A percentile compares a stretch with the other conserved stretches of the same genome.
Evolutionary conservation across 2,113 vertebrate genomes (phyloP).

Genomic region (Ctenodactylus gundi): DNA sequence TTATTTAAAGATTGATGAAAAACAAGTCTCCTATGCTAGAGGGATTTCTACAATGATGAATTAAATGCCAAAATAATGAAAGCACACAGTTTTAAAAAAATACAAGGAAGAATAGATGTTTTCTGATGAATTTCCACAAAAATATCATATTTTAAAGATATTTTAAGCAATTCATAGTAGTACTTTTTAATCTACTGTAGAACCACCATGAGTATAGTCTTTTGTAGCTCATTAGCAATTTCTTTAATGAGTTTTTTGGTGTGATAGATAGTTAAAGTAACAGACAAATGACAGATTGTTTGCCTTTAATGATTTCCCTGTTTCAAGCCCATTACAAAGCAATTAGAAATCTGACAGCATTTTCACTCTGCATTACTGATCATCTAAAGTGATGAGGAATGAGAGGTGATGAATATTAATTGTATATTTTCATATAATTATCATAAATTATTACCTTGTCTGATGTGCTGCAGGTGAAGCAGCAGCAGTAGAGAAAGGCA

Average conservation of each 20-base stretch:
- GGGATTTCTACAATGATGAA: slow-evolving; percentile 79
- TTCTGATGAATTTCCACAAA: slow-evolving; percentile 81
- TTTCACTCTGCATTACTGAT: slow-evolving; percentile 92
- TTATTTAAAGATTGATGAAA: slow-evolving; percentile 71
- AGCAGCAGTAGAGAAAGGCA: slow-evolving; percentile 82
- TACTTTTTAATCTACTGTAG: slow-evolving; percentile 84
- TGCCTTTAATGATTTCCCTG: slow-evolving; percentile 91
- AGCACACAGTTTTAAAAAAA: slow-evolving; percentile 81
- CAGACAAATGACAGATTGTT: slow-evolving; percentile 96
- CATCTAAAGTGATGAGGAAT: slow-evolving; percentile 91
- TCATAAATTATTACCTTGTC: slow-evolving; percentile 92
- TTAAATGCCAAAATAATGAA: slow-evolving; percentile 84
- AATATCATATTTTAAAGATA: slow-evolving; percentile 84
- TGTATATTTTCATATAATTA: slow-evolving; percentile 93
- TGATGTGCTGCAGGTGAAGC: slow-evolving; percentile 85
- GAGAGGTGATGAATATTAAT: slow-evolving; percentile 93
- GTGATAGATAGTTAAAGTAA: slow-evolving; percentile 93
- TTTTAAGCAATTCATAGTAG: slow-evolving; percentile 83
- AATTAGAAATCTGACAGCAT: slow-evolving; percentile 93
- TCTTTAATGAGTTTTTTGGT: slow-evolving; percentile 92
- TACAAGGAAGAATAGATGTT: slow-evolving; percentile 79
- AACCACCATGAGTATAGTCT: slow-evolving; percentile 83
- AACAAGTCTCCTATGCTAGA: slow-evolving; percentile 76
- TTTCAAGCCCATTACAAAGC: slow-evolving; percentile 93
- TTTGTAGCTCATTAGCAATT: slow-evolving; percentile 92